Conservation (phyloP, 2,113 vertebrate species). For the Dolichallabes microphthalmus region DNA sequence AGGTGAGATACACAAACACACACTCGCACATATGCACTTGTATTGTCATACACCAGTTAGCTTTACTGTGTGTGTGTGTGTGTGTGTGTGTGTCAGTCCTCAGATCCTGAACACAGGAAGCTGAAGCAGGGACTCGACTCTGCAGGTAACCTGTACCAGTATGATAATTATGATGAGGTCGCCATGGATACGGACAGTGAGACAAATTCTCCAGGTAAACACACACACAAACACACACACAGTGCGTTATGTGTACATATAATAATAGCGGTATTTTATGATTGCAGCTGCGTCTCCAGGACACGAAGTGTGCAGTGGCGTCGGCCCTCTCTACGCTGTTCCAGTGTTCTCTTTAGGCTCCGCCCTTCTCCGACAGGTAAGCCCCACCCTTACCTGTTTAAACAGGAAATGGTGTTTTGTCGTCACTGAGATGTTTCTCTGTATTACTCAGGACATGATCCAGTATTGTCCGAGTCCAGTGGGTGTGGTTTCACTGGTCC, state of each 20-base stretch:
- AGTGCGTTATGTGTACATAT: neutral
- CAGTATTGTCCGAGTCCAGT: constrained; percentile 73
- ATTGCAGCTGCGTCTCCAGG: constrained; percentile 63
- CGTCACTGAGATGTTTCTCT: constrained; percentile 35
- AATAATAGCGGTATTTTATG: neutral
- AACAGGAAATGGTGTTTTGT: neutral
- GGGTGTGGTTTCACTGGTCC: constrained; percentile 63
- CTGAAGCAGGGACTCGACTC: constrained; percentile 81
- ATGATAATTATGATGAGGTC: constrained; percentile 98
- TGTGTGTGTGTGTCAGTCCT: constrained; percentile 73
- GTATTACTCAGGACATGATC: constrained; percentile 59
- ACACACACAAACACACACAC: too few relatives aligned
- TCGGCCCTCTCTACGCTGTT: neutral
- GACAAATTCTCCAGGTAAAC: constrained; percentile 85
- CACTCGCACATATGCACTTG: too few relatives aligned
- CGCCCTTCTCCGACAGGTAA: constrained; percentile 54
- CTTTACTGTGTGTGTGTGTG: constrained; percentile 3
- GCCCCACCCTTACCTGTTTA: neutral
- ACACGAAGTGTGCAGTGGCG: constrained; percentile 24
- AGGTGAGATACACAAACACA: constrained; percentile 66
- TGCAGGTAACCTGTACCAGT: constrained; percentile 92
- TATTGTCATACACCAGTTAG: neutral
- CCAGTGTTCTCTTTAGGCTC: constrained; percentile 49
- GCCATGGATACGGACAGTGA: constrained; percentile 99
- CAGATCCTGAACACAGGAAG: constrained; percentile 85